Percentiles rank a stretch among this genome's conserved stretches.
phyloP scores from a whole-genome alignment of 2,888 invertebrate species.

The Sipha maydis region DNA sequence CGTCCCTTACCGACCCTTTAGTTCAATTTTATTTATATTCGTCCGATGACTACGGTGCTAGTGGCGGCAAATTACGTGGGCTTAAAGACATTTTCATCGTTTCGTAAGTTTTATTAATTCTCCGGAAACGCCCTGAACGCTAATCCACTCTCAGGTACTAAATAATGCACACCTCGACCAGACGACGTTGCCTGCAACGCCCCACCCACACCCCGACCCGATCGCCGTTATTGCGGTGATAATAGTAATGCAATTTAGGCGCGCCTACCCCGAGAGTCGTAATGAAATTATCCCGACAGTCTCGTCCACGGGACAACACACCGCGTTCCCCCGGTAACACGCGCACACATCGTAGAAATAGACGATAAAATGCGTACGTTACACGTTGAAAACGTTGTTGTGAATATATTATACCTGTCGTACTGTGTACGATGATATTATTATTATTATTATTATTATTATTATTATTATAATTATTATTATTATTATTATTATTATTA shows the following conservation, averaged over 20 bases:
- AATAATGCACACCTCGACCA: background rate
- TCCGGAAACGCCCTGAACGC: background rate
- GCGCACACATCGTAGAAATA: background rate
- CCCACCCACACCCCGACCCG: background rate
- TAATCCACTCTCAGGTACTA: background rate
- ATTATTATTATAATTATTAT: background rate
- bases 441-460: background rate
- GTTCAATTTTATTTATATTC: no score
- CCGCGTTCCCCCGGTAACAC: background rate
- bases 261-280: background rate
- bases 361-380: background rate
- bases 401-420: background rate
- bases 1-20: no score
- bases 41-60: background rate
- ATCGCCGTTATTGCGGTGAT: background rate
- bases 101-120: no score
- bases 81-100: no score
- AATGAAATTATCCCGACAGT: conserved; percentile 16
- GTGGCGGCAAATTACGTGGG: background rate
- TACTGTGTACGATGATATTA: background rate
- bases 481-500: background rate
- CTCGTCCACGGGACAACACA: background rate
- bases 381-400: conserved; percentile 13
- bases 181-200: background rate
- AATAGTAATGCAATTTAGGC: conserved; percentile 18